phyloP scores from a whole-genome alignment of 1,140 invertebrate genomes.

The Meteorus sp. region DNA sequence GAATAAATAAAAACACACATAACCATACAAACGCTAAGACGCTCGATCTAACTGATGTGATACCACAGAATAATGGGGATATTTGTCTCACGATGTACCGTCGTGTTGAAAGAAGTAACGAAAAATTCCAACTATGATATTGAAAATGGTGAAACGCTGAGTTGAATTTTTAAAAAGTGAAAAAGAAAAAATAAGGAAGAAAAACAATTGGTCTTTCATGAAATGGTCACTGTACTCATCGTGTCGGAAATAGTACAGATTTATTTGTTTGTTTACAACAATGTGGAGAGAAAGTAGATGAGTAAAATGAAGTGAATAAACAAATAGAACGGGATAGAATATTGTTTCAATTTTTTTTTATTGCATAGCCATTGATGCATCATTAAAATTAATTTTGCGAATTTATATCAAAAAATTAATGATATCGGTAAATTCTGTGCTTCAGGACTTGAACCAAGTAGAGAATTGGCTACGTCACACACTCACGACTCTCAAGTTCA shows the following conservation, averaged over 20 bases:
- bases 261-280: background rate
- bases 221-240: slow-evolving; percentile 60
- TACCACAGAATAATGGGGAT: slow-evolving; percentile 58
- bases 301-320: slow-evolving; percentile 6
- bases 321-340: slow-evolving; percentile 12
- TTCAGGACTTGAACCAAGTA: slow-evolving; percentile 57
- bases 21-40: background rate
- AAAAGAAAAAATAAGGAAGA: slow-evolving; percentile 8
- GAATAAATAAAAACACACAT: background rate
- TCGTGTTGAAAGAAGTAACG: too few relatives aligned
- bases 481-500: slow-evolving; percentile 51
- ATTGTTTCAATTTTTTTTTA: slow-evolving; percentile 1
- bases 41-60: slow-evolving; percentile 18
- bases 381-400: slow-evolving; percentile 34
- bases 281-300: background rate
- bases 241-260: slow-evolving; percentile 34
- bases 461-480: slow-evolving; percentile 53
- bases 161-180: slow-evolving; percentile 27
- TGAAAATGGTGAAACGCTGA: too few relatives aligned
- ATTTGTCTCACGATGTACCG: too few relatives aligned
- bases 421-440: slow-evolving; percentile 52
- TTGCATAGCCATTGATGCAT: slow-evolving; percentile 60
- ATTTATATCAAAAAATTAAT: slow-evolving; percentile 39
- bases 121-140: too few relatives aligned
- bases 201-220: slow-evolving; percentile 46